phyloP scores from a whole-genome alignment of 2,888 invertebrate genomes.

The Trachelus stipa region DNA sequence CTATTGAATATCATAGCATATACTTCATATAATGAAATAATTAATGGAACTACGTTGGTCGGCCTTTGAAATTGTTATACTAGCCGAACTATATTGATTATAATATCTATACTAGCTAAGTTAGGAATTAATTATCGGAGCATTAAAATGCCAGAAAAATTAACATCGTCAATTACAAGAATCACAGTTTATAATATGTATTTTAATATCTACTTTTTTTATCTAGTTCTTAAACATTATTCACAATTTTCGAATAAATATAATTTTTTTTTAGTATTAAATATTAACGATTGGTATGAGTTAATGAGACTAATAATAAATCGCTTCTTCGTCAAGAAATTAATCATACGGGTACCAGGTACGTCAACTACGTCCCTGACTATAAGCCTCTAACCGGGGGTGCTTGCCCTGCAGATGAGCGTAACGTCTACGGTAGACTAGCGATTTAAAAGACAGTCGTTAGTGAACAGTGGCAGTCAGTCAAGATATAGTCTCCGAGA shows the following conservation, averaged over 20 bases:
- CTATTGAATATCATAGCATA: not conserved
- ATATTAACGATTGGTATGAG: not conserved
- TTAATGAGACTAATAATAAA: not conserved
- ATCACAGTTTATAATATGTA: not conserved
- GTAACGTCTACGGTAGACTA: conserved; percentile 49
- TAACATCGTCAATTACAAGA: not conserved
- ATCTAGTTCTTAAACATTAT: not conserved
- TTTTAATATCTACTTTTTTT: not conserved
- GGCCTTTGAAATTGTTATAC: too few species aligned
- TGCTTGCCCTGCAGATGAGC: conserved; percentile 58
- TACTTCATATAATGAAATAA: not conserved
- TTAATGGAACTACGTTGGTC: not conserved
- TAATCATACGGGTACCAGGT: not conserved
- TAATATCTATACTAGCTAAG: too few species aligned
- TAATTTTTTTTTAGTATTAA: not conserved
- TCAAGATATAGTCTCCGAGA: not conserved
- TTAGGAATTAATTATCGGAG: too few species aligned
- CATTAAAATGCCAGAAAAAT: too few species aligned
- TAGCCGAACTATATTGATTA: too few species aligned
- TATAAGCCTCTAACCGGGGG: conserved; percentile 55
- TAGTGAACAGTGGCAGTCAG: conserved; percentile 25
- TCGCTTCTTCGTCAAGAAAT: not conserved
- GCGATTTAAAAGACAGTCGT: conserved; percentile 41
- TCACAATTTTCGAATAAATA: not conserved
- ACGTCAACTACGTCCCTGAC: not conserved